phyloP scores from a whole-genome alignment of 2,797 vertebrate genomes.

The Vireo griseus region DNA sequence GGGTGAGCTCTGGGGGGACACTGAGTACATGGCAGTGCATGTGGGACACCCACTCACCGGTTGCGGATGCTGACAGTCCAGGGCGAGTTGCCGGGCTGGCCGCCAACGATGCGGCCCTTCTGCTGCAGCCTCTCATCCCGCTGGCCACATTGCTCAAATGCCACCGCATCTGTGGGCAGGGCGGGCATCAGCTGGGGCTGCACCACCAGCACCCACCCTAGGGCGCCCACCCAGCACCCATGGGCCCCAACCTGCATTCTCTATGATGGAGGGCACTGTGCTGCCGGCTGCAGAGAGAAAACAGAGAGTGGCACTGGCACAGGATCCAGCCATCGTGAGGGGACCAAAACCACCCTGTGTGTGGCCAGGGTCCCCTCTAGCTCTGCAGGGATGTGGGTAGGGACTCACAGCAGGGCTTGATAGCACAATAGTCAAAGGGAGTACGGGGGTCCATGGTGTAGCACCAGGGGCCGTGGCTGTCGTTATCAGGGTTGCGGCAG shows the following conservation, averaged over 20 bases:
- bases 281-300: constrained; percentile 48
- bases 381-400: not conserved
- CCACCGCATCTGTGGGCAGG: constrained; percentile 69
- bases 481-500: constrained; percentile 92
- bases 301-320: not conserved
- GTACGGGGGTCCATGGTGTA: constrained; percentile 90
- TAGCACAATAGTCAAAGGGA: constrained; percentile 94
- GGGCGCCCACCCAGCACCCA: rapidly evolving
- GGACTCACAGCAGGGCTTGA: constrained; percentile 81
- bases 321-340: not conserved
- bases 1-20: not conserved
- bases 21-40: rapidly evolving
- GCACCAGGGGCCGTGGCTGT: constrained; percentile 96
- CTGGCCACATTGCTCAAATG: constrained; percentile 87
- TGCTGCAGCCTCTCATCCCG: constrained; percentile 71
- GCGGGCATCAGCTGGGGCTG: rapidly evolving
- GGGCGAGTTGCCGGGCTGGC: constrained; percentile 89
- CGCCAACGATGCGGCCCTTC: constrained; percentile 80
- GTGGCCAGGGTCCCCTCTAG: not conserved
- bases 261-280: constrained; percentile 38
- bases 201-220: rapidly evolving
- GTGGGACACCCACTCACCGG: constrained; percentile 68
- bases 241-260: constrained; percentile 2
- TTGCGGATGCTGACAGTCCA: constrained; percentile 96
- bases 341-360: not conserved